These are phyloP conservation scores for Drosophila hamatofila DNA, from an alignment of 2,888 invertebrate genomes.

Conservation along the genomic window DNA sequence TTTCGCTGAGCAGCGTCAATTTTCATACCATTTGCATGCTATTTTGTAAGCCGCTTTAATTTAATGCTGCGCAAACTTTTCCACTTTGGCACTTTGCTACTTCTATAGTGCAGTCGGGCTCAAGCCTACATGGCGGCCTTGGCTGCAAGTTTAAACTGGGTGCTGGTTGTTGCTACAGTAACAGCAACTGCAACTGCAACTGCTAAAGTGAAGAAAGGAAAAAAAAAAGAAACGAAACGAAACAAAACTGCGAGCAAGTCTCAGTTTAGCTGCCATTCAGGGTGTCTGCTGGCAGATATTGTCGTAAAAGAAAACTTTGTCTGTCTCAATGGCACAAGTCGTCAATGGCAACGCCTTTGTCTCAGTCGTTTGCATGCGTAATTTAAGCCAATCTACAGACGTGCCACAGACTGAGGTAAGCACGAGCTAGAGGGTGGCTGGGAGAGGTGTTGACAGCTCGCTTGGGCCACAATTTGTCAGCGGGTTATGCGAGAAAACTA, in stretches of 20 bases:
- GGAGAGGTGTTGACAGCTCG: conserved; percentile 43
- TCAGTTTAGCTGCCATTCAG: conserved; percentile 7
- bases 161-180: conserved; percentile 43
- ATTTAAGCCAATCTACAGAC: conserved; percentile 62
- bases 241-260: background rate
- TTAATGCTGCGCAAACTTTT: conserved; percentile 57
- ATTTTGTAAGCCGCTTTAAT: conserved; percentile 42
- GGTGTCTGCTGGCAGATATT: conserved; percentile 18
- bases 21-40: conserved; percentile 31
- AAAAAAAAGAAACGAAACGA: background rate
- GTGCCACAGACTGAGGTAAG: conserved; percentile 58
- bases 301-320: conserved; percentile 62
- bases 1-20: conserved; percentile 10
- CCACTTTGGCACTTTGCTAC: conserved; percentile 57
- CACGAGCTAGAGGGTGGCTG: background rate
- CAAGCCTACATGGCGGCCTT: conserved; percentile 53
- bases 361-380: conserved; percentile 61
- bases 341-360: conserved; percentile 53
- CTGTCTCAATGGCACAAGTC: conserved; percentile 76
- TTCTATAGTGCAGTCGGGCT: conserved; percentile 23
- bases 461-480: conserved; percentile 67
- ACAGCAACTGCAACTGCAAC: conserved; percentile 26
- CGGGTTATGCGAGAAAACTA: conserved; percentile 56
- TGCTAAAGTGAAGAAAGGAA: conserved; percentile 6
- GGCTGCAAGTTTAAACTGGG: conserved; percentile 34